Base-by-base conservation (phyloP, 2,113 vertebrate species). In the Grammomys dolichurus region DNA sequence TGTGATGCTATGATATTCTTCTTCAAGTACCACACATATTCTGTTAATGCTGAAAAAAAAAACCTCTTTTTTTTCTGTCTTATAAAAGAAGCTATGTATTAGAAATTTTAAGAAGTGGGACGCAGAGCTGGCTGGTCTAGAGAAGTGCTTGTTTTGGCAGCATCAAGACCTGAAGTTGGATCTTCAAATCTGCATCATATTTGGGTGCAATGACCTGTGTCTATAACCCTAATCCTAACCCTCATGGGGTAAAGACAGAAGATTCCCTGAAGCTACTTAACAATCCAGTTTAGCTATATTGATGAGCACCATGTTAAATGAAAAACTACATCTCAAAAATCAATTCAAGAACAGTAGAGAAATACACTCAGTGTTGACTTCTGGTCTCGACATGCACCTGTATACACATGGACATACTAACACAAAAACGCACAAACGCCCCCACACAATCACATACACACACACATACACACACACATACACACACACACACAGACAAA, bases 1-100 rank as follows among this genome's bases (percentile, higher is more conserved):
- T 87, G 26, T 88, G 65, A 97, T 11, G 19, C 33, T 78, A 65
- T 46, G n/a, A 80, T 87, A 91, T 87, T 73, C 28, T 78, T 84
- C 63, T 92, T 93, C 84, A 95, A 90, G 90, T 95, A 6, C 1
- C 26, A 73, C 33, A 60, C 36, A 48, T 81, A 28, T 86, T 89
- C 1, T 76, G 5, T 77, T 93, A 94, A 80, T 73, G 16, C 40
- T 78, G 7, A 43, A 93, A 73, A 93, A 73, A 93, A 10, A 46
- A 22, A 17, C 43, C 11, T 65, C 26, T 67, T 67, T 67, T 8
- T 58, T 19, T 58, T 72, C 67, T 75, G 16, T 73, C 31, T 85
- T 76, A 70, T 65, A 75, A 93, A 75, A 75, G 19, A 69, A 95
- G 76, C 8, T 73, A 6, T 40, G 31, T 84, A n/a, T 60, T 63